Conservation (phyloP, 2,113 vertebrate species). For the Lagenorhynchus albirostris region DNA sequence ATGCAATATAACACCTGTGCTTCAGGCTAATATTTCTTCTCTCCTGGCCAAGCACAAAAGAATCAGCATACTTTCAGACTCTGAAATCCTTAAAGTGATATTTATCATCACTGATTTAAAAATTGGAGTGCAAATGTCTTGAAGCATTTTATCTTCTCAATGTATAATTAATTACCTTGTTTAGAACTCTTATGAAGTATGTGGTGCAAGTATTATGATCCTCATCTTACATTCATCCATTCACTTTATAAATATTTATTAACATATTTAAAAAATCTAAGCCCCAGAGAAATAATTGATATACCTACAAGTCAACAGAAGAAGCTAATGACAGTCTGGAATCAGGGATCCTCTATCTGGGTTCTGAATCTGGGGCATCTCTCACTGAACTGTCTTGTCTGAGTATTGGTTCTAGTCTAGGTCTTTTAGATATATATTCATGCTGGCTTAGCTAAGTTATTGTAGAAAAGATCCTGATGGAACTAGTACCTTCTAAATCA, state of each 20-base stretch:
- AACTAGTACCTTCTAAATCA: slow-evolving; percentile 1
- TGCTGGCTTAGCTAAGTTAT: neutral
- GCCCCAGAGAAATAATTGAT: neutral
- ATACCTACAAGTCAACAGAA: neutral
- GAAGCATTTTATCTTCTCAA: slow-evolving; percentile 54
- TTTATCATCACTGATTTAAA: slow-evolving; percentile 47
- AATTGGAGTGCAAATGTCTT: slow-evolving; percentile 33
- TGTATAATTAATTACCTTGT: slow-evolving; percentile 53
- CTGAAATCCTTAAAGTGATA: slow-evolving; percentile 35
- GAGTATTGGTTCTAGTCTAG: neutral
- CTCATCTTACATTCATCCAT: neutral
- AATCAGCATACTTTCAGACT: neutral
- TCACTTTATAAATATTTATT: slow-evolving; percentile 35
- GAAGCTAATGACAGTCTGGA: neutral
- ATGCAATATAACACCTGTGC: slow-evolving; percentile 39
- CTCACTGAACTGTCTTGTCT: neutral
- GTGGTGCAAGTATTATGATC: slow-evolving; percentile 26
- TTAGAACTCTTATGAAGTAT: slow-evolving; percentile 50
- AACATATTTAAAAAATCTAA: neutral
- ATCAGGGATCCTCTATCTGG: neutral
- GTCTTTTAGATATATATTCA: neutral
- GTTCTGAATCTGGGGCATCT: slow-evolving; percentile 9
- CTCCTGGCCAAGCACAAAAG: slow-evolving; percentile 47
- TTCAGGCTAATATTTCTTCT: slow-evolving; percentile 21
- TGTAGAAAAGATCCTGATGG: slow-evolving; percentile 2